Base-by-base conservation (phyloP, 2,797 vertebrate genomes). In the Meriones psammophilus region DNA sequence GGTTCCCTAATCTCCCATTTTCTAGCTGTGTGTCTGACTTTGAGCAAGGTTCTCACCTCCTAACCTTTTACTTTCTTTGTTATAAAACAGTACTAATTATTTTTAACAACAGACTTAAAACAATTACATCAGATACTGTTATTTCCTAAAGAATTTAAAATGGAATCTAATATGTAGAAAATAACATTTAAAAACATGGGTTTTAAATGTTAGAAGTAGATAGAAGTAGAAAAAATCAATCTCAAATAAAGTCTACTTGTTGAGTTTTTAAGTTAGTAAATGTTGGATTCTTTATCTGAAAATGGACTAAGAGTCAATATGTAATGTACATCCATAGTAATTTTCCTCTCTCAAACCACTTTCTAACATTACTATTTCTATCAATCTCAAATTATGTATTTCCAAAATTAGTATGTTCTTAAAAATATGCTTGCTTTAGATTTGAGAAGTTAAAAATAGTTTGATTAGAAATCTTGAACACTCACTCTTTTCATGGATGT, bases 91-190 rank as follows among this genome's bases (percentile, higher is more conserved):
- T 36, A 9, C 6, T 46, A 66, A 42, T 85, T 71, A 36, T 24
- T 78, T 85, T 14, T 69, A 66, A 56, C 60, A 6, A 88, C 76
- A 91, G 33, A 93, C 56, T 64, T 76, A 89, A 87, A 62, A 95
- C 71, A 93, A 81, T 62, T 88, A 80, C 92, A 56, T 76, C 33
- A 88, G 18, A 18, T 88, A 46, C 12, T 28, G 42, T 36, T 14
- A 6, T 22, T 80, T 87, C 62, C 56, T 76, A 62, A 68, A 80
- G 66, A 3, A 36, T 20, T 54, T 79, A 54, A 71, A 76, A 50
- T 3, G 79, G 20, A 8, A 74, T 54, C 33, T 86, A 7, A 8
- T 56, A 77, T 46, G 17, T 20, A 81, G 22, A 68, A 81, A 62
- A 12, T 39, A 10, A 92, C 88, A 17, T 39, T 33, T 18, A 66